phyloP scores from a whole-genome alignment of 2,888 invertebrate species.

The Chalcis sispes region DNA sequence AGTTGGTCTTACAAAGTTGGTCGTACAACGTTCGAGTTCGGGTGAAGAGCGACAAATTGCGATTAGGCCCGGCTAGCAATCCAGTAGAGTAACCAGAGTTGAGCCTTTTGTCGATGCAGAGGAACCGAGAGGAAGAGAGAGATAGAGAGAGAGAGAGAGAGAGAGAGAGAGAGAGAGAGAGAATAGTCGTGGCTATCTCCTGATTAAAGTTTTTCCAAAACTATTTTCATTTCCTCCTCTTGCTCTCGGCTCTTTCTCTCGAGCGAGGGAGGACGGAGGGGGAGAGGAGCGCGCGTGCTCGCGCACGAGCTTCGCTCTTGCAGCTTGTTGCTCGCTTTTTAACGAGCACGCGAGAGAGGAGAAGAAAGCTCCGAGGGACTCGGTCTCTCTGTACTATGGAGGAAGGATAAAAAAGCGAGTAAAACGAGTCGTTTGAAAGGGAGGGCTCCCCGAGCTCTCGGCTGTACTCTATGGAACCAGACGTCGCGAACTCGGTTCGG shows the following conservation, averaged over 20 bases:
- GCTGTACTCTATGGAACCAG: not conserved
- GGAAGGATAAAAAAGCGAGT: not conserved
- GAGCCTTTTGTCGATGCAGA: constrained; percentile 56
- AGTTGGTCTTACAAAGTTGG: constrained; percentile 33
- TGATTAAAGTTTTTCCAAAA: constrained; percentile 68
- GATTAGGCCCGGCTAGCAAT: constrained; percentile 69
- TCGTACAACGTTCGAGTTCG: constrained; percentile 3
- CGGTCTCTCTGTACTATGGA: not conserved
- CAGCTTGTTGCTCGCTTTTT: constrained; percentile 27
- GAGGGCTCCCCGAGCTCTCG: not conserved
- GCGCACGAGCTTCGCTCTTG: not conserved
- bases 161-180: not conserved
- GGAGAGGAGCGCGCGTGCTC: not conserved
- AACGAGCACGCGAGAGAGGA: not conserved
- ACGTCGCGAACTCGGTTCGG: no score
- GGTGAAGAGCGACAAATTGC: constrained; percentile 66
- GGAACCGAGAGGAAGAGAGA: constrained; percentile 6
- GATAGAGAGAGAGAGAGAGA: not conserved
- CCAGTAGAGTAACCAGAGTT: constrained; percentile 66
- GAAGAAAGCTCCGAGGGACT: not conserved
- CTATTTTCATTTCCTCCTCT: constrained; percentile 45
- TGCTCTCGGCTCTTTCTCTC: not conserved
- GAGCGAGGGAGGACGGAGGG: not conserved
- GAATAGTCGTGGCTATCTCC: constrained; percentile 58
- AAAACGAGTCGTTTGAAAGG: not conserved